Evolutionary conservation across 2,888 invertebrate species (phyloP).

Genomic region (Melanophora roralis): DNA sequence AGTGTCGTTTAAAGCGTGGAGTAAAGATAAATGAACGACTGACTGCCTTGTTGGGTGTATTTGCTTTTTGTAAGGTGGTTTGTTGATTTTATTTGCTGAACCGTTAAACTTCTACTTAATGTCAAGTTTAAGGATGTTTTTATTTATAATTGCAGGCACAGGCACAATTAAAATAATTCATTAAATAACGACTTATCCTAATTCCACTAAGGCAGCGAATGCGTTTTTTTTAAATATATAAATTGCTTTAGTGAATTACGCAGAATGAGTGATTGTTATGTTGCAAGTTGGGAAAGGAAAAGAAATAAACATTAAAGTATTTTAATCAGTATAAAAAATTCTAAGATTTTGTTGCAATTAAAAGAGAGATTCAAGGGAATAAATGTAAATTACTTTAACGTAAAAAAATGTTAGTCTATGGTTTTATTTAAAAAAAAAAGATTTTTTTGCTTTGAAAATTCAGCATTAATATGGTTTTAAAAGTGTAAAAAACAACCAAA

Average conservation of each 20-base stretch:
- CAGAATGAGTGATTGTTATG: neutral
- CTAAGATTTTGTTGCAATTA: neutral
- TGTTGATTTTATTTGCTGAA: slow-evolving; percentile 41
- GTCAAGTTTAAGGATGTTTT: slow-evolving; percentile 57
- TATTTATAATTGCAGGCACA: slow-evolving; percentile 53
- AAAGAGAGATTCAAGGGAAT: too few species aligned
- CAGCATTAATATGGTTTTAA: too few species aligned
- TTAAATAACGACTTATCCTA: slow-evolving; percentile 18
- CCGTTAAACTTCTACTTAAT: slow-evolving; percentile 52
- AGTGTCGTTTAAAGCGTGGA: neutral
- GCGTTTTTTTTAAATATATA: neutral
- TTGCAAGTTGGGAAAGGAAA: neutral
- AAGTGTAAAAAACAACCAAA: too few species aligned
- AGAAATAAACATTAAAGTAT: neutral
- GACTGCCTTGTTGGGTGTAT: neutral
- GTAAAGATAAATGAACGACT: neutral
- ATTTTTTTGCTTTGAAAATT: too few species aligned
- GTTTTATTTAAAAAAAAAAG: too few species aligned
- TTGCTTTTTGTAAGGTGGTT: slow-evolving; percentile 18
- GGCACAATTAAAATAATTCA: slow-evolving; percentile 50
- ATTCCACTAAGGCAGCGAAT: neutral
- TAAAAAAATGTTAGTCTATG: too few species aligned
- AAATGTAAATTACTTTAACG: neutral
- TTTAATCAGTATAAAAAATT: neutral
- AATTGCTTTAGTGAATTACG: neutral